Evolutionary conservation across 2,888 invertebrate genomes (phyloP).

Genomic region (Lithophane leautieri): DNA sequence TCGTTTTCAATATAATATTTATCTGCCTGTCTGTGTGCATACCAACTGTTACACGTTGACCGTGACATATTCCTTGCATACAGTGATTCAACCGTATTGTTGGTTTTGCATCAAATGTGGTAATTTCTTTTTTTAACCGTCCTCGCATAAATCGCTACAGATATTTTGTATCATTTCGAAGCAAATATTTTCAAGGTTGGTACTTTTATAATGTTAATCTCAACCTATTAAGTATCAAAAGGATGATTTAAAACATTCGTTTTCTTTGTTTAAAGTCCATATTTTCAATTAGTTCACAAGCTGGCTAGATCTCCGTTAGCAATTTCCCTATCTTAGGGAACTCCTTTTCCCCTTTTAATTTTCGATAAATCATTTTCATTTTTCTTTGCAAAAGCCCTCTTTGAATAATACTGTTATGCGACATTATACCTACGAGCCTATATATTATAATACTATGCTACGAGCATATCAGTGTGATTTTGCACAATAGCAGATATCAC

Average conservation of each 20-base stretch:
- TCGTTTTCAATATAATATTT: constrained; percentile 45
- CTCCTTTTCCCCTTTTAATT: no score
- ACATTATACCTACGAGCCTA: not conserved
- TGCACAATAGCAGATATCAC: constrained; percentile 42
- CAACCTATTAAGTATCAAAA: not conserved
- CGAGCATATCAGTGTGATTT: constrained; percentile 21
- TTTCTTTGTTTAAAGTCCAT: not conserved
- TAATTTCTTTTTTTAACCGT: constrained; percentile 31
- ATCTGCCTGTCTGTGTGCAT: constrained; percentile 43
- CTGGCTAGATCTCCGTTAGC: not conserved
- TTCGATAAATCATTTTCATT: not conserved
- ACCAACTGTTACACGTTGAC: constrained; percentile 47
- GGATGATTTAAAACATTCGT: not conserved
- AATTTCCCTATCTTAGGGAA: not conserved
- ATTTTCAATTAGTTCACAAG: not conserved
- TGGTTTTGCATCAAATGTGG: constrained; percentile 26
- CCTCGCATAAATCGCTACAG: not conserved
- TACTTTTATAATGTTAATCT: not conserved
- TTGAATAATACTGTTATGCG: not conserved
- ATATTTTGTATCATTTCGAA: not conserved
- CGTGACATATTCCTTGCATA: constrained; percentile 60
- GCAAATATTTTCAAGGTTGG: not conserved
- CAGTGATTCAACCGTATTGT: constrained; percentile 50
- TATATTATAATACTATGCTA: no score
- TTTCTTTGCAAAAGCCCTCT: constrained; percentile 9